Percentiles rank a stretch among this genome's conserved stretches.
Conservation (phyloP, 2,113 vertebrate genomes). For the Colaptes auratus region DNA sequence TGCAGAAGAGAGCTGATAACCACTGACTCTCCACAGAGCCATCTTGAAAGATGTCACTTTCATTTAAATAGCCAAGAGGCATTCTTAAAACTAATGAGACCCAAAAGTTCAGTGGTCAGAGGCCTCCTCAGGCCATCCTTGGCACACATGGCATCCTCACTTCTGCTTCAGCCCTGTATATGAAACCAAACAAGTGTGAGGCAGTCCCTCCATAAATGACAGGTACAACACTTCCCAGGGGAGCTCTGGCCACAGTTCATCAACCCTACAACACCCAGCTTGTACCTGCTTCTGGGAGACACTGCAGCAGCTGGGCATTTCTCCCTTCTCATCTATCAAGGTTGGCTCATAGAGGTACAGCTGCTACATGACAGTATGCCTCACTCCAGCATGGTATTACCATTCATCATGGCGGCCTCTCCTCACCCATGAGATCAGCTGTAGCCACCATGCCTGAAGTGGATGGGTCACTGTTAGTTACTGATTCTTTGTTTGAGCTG, state of each 20-base stretch:
- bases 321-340: not conserved
- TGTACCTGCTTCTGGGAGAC: not conserved
- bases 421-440: not conserved
- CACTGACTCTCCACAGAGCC: not conserved
- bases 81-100: not conserved
- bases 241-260: not conserved
- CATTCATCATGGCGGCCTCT: not conserved
- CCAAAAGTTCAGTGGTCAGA: not conserved
- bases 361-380: fast-evolving
- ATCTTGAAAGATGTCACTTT: not conserved
- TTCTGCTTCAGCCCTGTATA: not conserved
- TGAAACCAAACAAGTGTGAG: not conserved
- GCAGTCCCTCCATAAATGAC: not conserved
- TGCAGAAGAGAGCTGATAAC: not conserved
- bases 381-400: not conserved
- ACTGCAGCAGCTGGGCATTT: fast-evolving
- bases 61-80: not conserved
- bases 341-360: fast-evolving
- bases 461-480: not conserved
- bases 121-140: not conserved
- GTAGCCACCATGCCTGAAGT: fast-evolving
- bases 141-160: fast-evolving
- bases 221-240: not conserved
- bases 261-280: not conserved
- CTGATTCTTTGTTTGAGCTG: not conserved